These are phyloP conservation scores for Drosophila greeni DNA, from an alignment of 2,888 invertebrate genomes.

Conservation along the genomic window DNA sequence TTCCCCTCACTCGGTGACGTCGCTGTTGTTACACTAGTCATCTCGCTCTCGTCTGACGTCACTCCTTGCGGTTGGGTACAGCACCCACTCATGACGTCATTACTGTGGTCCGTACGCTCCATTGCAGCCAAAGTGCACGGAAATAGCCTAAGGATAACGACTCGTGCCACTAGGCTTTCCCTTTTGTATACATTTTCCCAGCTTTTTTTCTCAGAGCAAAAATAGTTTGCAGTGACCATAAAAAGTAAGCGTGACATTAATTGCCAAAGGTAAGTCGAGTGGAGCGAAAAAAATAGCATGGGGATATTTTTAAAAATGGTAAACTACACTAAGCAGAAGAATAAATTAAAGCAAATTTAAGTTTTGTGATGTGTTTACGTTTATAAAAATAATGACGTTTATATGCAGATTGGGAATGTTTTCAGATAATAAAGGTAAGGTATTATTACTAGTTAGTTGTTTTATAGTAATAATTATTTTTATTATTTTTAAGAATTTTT, in stretches of 20 bases:
- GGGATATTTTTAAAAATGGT: constrained; percentile 15
- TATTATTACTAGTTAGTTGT: too few species aligned
- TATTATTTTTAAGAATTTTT: too few species aligned
- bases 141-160: constrained; percentile 60
- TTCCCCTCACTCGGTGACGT: constrained; percentile 50
- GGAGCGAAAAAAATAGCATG: constrained; percentile 20
- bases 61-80: constrained; percentile 18
- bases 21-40: constrained; percentile 27
- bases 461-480: too few species aligned
- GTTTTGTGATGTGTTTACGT: background rate
- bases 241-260: constrained; percentile 41
- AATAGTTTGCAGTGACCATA: constrained; percentile 35
- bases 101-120: constrained; percentile 9
- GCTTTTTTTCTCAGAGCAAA: constrained; percentile 10
- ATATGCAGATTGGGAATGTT: too few species aligned
- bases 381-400: constrained; percentile 3
- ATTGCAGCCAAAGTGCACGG: constrained; percentile 44
- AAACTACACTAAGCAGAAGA: background rate
- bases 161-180: constrained; percentile 35
- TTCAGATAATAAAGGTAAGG: too few species aligned
- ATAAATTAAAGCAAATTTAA: constrained; percentile 4
- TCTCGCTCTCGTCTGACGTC: constrained; percentile 46
- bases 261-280: constrained; percentile 21
- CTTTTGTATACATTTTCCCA: background rate
- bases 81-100: constrained; percentile 57